Conservation (phyloP, 2,888 invertebrate species). For the Nymphalis urticae region DNA sequence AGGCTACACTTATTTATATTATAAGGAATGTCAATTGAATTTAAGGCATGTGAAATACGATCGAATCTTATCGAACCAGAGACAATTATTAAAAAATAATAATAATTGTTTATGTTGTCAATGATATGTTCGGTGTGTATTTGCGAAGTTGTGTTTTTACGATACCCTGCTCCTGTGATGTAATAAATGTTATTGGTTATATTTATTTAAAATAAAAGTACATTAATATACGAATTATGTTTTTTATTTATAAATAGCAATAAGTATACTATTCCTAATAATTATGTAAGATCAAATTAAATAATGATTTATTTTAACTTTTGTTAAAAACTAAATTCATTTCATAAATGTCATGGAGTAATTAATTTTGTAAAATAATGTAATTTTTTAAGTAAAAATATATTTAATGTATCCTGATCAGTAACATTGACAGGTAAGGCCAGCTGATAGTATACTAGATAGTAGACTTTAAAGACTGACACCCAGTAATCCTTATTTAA, state of each 20-base stretch:
- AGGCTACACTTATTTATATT: constrained; percentile 66
- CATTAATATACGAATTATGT: constrained; percentile 69
- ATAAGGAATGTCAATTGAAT: constrained; percentile 73
- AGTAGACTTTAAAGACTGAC: no score
- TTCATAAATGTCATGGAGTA: no score
- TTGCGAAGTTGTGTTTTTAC: constrained; percentile 75
- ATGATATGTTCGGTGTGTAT: constrained; percentile 54
- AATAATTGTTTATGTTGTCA: constrained; percentile 49
- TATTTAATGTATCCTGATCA: no score
- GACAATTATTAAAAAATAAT: constrained; percentile 32
- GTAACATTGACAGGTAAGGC: no score
- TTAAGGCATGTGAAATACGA: constrained; percentile 53
- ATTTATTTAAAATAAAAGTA: constrained; percentile 81
- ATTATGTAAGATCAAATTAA: no score
- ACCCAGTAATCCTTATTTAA: no score
- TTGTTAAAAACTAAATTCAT: no score
- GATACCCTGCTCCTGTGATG: constrained; percentile 81
- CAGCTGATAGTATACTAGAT: no score
- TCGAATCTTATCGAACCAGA: constrained; percentile 45
- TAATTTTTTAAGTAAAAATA: no score
- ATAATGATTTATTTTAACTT: no score
- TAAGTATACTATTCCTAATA: background rate
- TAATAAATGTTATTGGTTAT: constrained; percentile 82
- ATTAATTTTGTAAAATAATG: no score
- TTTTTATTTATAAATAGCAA: background rate